Base-by-base conservation (phyloP, 2,888 invertebrate species). In the Litoditis marina region DNA sequence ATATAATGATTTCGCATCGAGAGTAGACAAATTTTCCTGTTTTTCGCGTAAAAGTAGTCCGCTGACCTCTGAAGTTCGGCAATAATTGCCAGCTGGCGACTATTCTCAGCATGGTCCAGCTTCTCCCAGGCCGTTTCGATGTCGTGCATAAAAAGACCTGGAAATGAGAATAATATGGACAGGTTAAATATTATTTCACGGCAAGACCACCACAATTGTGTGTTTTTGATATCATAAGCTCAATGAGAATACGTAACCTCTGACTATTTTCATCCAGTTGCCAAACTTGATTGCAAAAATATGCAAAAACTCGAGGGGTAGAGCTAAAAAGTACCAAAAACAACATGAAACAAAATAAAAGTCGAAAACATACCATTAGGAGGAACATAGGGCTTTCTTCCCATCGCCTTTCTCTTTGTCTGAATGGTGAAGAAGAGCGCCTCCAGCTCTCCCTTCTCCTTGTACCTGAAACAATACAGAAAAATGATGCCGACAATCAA, bases 361-460 rank as follows among this genome's bases (percentile, higher is more conserved):
- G 22, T 8, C 19, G 19, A 25, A 16, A 25, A 1, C 44, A 22
- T 55, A 65, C 78, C 86, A 28, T 81, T 69, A 2, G 78, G 79
- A 6, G 83, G 83, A 13, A 68, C 65, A 60, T 80, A 83, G 2
- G 71, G 64, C 57, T 74, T 77, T 8, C 78, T 60, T 25, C 92
- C 90, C 72, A 95, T 85, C n/a, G 94, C 92, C 85, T 94, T 95
- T 76, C 94, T 87, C 84, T 92, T 90, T 0, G 94, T 94, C 85
- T 96, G 96, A 78, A 98, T 94, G 83, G 92, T 90, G 85, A 96
- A 98, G 84, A 91, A 94, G 39, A 94, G 86, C 0, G 92, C 96
- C 85, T 98, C 94, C 76, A 95, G 91, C 86, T 96, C 95, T 74
- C 94, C 94, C 60, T 94, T 89, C 84, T 98, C 96, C 83, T 90